These are phyloP conservation scores for Ancistrus triradiatus DNA, from an alignment of 2,113 vertebrate species.

Conservation along the genomic window DNA sequence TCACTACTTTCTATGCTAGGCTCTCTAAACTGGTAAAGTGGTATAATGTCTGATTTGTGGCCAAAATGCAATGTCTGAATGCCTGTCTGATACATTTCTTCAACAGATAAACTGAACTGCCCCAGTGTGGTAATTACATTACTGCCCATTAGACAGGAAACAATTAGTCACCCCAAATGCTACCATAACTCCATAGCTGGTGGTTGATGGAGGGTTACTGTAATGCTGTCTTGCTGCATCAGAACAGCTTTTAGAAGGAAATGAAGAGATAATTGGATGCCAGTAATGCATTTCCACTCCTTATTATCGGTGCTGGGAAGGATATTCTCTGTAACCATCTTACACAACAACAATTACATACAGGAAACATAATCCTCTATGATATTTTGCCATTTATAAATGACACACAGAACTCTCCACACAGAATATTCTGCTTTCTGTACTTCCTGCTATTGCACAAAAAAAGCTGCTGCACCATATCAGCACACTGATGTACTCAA, in stretches of 20 bases:
- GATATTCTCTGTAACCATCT: neutral
- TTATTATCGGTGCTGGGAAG: neutral
- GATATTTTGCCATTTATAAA: neutral
- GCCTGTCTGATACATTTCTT: neutral
- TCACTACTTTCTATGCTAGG: too few species aligned
- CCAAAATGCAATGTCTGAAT: neutral
- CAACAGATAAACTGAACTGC: constrained; percentile 17
- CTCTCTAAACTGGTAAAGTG: neutral
- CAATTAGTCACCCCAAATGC: constrained; percentile 15
- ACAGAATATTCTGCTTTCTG: too few species aligned
- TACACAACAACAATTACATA: constrained; percentile 3
- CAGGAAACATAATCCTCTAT: neutral
- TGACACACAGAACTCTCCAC: neutral
- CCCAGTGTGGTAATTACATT: constrained; percentile 12
- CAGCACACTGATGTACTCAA: too few species aligned
- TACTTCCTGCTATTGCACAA: too few species aligned
- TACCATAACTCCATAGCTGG: constrained; percentile 14
- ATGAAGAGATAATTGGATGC: constrained; percentile 28
- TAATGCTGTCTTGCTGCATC: constrained; percentile 23
- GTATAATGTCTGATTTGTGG: neutral
- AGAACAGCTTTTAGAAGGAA: constrained; percentile 34
- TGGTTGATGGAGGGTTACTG: constrained; percentile 14
- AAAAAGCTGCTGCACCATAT: too few species aligned
- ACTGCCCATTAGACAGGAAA: constrained; percentile 34
- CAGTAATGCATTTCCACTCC: neutral